Conservation (phyloP, 2,888 invertebrate species). For the Nemotelus pantherinus region DNA sequence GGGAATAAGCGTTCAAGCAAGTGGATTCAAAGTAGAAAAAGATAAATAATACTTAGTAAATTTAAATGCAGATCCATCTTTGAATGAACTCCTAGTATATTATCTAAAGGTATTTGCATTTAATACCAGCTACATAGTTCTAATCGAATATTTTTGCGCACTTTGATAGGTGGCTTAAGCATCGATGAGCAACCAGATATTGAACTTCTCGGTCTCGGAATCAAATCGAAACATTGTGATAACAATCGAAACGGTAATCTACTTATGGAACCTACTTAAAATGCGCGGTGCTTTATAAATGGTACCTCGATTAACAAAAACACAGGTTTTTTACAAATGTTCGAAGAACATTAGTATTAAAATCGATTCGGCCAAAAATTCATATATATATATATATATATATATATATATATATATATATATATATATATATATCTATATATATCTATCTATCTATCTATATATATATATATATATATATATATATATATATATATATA, state of each 20-base stretch:
- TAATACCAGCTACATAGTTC: constrained; percentile 6
- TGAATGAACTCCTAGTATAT: constrained; percentile 97
- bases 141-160: constrained; percentile 66
- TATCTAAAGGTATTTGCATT: constrained; percentile 84
- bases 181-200: constrained; percentile 82
- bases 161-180: constrained; percentile 84
- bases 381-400: too few species aligned
- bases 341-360: too few species aligned
- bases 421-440: too few species aligned
- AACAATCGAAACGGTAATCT: constrained; percentile 84
- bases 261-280: constrained; percentile 84
- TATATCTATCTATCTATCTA: too few species aligned
- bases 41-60: constrained; percentile 98
- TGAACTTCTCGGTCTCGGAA: constrained; percentile 94
- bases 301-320: constrained; percentile 85
- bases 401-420: too few species aligned
- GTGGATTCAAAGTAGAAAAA: constrained; percentile 98
- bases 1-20: constrained; percentile 98
- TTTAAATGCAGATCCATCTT: constrained; percentile 96
- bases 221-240: constrained; percentile 92
- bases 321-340: too few species aligned
- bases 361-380: too few species aligned
- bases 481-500: too few species aligned
- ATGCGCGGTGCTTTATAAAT: constrained; percentile 95
- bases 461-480: too few species aligned